Conservation (phyloP, 2,888 invertebrate species). For the Brachyopa scutellaris region DNA sequence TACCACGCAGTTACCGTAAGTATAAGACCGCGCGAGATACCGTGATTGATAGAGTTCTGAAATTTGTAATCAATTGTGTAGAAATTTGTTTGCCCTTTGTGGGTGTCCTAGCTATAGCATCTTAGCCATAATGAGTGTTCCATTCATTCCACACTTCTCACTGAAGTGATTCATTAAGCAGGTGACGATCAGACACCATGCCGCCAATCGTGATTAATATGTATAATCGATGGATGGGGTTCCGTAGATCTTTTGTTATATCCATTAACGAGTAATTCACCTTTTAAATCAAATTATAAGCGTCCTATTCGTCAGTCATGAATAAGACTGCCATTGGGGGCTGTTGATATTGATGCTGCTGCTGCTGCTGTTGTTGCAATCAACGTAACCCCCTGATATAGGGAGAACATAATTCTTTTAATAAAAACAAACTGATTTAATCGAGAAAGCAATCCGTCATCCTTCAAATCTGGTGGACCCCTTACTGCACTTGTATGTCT, state of each 20-base stretch:
- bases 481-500: slow-evolving; percentile 45
- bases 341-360: too few species aligned
- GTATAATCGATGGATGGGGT: slow-evolving; percentile 4
- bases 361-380: background rate
- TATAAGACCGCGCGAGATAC: background rate
- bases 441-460: slow-evolving; percentile 59
- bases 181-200: slow-evolving; percentile 31
- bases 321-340: slow-evolving; percentile 2
- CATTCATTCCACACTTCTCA: background rate
- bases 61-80: slow-evolving; percentile 41
- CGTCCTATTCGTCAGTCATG: background rate
- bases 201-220: slow-evolving; percentile 25
- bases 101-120: slow-evolving; percentile 23
- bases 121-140: background rate
- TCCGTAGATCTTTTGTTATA: slow-evolving; percentile 11
- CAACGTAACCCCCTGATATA: background rate
- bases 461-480: slow-evolving; percentile 26
- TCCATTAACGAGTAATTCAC: slow-evolving; percentile 44
- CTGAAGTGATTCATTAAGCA: slow-evolving; percentile 20
- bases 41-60: slow-evolving; percentile 36
- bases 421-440: slow-evolving; percentile 50
- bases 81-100: slow-evolving; percentile 35
- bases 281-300: slow-evolving; percentile 42
- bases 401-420: slow-evolving; percentile 15
- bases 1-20: background rate